Conservation (phyloP, 2,113 vertebrate species). For the Trinectes maculatus region DNA sequence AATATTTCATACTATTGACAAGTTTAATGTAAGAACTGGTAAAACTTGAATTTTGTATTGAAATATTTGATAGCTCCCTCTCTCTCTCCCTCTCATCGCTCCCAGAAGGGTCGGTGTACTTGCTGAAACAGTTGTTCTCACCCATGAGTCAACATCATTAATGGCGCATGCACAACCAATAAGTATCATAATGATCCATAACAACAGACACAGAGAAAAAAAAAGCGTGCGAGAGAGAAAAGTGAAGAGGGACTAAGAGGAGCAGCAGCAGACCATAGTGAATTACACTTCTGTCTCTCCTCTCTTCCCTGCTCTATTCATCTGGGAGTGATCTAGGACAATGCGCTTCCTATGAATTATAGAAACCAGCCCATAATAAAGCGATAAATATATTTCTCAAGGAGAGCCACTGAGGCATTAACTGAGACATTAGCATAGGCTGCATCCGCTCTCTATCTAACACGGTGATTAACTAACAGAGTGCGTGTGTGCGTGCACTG, state of each 20-base stretch:
- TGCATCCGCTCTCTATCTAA: constrained; percentile 51
- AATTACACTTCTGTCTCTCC: constrained; percentile 55
- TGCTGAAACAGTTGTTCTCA: constrained; percentile 53
- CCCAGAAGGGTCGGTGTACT: constrained; percentile 35
- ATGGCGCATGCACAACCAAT: constrained; percentile 47
- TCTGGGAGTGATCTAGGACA: constrained; percentile 60
- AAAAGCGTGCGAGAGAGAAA: constrained; percentile 3
- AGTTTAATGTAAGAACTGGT: background rate
- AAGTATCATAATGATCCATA: constrained; percentile 59
- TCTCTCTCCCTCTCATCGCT: constrained; percentile 30
- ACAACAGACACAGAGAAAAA: constrained; percentile 38
- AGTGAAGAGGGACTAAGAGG: constrained; percentile 15
- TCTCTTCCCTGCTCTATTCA: constrained; percentile 56
- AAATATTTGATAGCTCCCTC: constrained; percentile 35
- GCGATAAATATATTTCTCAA: constrained; percentile 75
- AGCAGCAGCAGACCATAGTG: constrained; percentile 44
- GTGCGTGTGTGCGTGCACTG: constrained; percentile 43
- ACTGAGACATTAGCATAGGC: constrained; percentile 68
- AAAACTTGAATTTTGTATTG: constrained; percentile 6
- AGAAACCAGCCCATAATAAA: constrained; percentile 69
- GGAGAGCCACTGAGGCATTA: constrained; percentile 68
- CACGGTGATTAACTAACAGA: constrained; percentile 63
- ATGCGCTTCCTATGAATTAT: constrained; percentile 64
- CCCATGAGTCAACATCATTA: constrained; percentile 57
- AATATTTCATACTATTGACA: background rate